Evolutionary conservation across 1,140 invertebrate species (phyloP), one percentile per base, ranked within the genome.

Genomic region (Temnothorax curvispinosus): DNA sequence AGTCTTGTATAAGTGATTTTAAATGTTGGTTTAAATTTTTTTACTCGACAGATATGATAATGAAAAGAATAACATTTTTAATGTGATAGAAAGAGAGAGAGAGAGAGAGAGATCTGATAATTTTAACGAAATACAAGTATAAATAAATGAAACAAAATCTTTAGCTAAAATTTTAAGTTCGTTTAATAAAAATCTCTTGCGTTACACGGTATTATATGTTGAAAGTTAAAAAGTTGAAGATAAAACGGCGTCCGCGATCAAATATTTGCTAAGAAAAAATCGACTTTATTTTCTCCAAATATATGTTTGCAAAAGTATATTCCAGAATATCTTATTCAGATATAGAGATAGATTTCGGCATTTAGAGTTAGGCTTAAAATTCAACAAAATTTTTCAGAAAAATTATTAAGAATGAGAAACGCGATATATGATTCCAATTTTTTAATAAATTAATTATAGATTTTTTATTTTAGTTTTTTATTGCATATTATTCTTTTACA

Each of bases 1-100:
- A 89, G 88, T 89, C 9, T 47, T 65, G 13, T 54, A 69, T 18
- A 41, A 67, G 62, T 67, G 35, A 0, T 47, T 50, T 13, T 47
- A 18, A 8, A 35, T 27, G 15, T 32, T 21, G 13, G 27, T 27
- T 27, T 27, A 27, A 27, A 27, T 27, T 27, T 27, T 27, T 27
- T 27, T 27, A 27, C 27, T 27, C 27, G 27, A 27, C 27, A 27
- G 1, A 1, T 1, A 27, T 27, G 27, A 27, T 27, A 27, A 27
- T 27, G 27, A 27, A 27, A 27, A 38, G n/a, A 56, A 54, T 8
- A 15, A 75, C 6, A 15, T 75, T n/a, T 35, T 58, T 47, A 18
- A 67, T 4, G 18, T 65, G 21, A 65, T 21, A 27, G 27, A 27
- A 41, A 41, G 38, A 41, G 38, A 5, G 38, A 18, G 38, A 47